Base-by-base conservation (phyloP, 2,888 invertebrate genomes). In the Schizaphis graminum region DNA sequence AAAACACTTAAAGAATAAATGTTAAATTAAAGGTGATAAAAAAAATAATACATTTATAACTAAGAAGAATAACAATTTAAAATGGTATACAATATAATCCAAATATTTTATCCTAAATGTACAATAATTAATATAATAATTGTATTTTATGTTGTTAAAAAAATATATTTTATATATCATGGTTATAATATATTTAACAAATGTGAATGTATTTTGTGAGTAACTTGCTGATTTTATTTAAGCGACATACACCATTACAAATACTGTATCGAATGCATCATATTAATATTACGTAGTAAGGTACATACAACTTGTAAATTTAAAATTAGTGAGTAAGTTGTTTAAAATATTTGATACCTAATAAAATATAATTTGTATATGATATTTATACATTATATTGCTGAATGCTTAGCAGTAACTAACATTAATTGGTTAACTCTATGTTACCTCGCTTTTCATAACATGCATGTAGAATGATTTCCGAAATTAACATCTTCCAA, bases 291-390 rank as follows among this genome's bases (percentile, higher is more conserved):
- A 35, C 8, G 7, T 35, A 77, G 35, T 35, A 21, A 77, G 67
- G n/a, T 77, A 77, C 35, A 77, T 77, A 7, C 35, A 77, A 35
- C 57, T 57, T 57, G 28, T 56, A 28, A 44, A 57, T 57, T 44
- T 89, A 61, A 89, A 89, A 57, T 44, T 89, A 61, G 28, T 57
- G 8, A 28, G 44, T 28, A 56, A 57, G 16, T 28, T 89, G 57
- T 89, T 89, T 89, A 89, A 89, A 77, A 57, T 28, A 90, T 90
- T 49, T 77, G 8, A 8, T 77, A 77, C 77, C 35, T 84, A 47
- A 24, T 44, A 85, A 91, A 92, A 92, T 87, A 92, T 28, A 35
- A 85, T 57, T 57, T 91, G 4, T 57, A 86, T 10, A 57, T 85
- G n/a, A 57, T 11, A 86, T 57, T 91, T 35, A 86, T 44, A 85